Evolutionary conservation across 2,797 vertebrate species (phyloP).

Genomic region (Tangara arthus): DNA sequence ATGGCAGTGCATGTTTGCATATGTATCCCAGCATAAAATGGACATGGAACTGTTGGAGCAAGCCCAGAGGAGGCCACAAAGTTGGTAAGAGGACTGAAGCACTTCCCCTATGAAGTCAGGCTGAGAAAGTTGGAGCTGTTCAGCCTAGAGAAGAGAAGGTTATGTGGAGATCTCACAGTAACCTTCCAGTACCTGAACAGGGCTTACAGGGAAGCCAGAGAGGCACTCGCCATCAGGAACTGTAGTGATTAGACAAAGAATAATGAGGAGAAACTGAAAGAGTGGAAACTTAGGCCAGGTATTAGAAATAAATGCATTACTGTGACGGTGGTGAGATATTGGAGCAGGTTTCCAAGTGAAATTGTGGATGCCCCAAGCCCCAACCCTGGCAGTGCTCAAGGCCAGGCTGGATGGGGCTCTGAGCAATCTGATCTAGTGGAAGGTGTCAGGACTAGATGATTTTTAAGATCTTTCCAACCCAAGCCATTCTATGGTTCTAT

Average conservation of each 20-base stretch:
- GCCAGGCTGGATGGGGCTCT: not conserved
- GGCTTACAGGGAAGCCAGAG: not conserved
- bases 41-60: too few relatives aligned
- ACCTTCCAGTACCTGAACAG: not conserved
- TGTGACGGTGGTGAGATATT: not conserved
- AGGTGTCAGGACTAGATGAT: not conserved
- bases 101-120: not conserved
- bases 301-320: not conserved
- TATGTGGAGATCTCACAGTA: fast-evolving
- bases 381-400: not conserved
- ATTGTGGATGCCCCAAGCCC: not conserved
- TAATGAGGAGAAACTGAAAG: not conserved
- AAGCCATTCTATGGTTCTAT: not conserved
- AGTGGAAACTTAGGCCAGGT: not conserved
- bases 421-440: not conserved
- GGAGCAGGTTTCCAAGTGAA: not conserved
- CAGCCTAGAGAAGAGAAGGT: not conserved
- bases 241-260: not conserved
- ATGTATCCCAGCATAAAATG: not conserved
- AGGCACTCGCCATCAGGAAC: not conserved
- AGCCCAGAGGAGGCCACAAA: not conserved
- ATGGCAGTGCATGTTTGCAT: fast-evolving
- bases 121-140: not conserved
- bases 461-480: not conserved
- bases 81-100: not conserved